These are phyloP conservation scores for Trachelus tabidus DNA, from an alignment of 2,888 invertebrate species.

Conservation along the genomic window DNA sequence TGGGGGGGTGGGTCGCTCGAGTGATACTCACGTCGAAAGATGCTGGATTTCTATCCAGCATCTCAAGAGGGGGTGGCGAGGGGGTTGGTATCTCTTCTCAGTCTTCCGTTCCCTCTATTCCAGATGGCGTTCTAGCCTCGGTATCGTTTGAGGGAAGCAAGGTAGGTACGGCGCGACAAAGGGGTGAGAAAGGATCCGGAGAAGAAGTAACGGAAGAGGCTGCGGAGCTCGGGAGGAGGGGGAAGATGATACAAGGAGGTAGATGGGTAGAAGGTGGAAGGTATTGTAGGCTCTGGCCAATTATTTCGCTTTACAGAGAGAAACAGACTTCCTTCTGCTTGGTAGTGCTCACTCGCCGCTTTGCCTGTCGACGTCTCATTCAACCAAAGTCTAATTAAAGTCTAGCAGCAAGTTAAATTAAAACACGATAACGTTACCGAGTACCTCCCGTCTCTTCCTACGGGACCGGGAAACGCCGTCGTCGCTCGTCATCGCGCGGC, in stretches of 20 bases:
- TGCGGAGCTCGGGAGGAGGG: slow-evolving; percentile 8
- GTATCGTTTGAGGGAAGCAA: background rate
- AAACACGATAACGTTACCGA: slow-evolving; percentile 63
- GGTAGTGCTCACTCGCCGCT: slow-evolving; percentile 37
- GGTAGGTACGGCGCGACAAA: background rate
- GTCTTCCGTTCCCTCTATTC: background rate
- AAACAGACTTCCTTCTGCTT: slow-evolving; percentile 8
- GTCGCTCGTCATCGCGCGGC: too few species aligned
- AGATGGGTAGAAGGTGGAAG: slow-evolving; percentile 8
- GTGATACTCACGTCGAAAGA: too few species aligned
- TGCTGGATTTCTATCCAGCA: too few species aligned
- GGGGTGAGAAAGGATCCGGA: slow-evolving; percentile 11
- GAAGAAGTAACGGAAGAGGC: slow-evolving; percentile 25
- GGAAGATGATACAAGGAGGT: slow-evolving; percentile 2
- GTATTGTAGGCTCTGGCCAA: slow-evolving; percentile 42
- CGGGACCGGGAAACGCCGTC: too few species aligned
- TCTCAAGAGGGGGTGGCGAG: too few species aligned
- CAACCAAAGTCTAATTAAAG: slow-evolving; percentile 63
- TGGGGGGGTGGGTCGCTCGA: too few species aligned
- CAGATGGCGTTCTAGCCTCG: background rate
- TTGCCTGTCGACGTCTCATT: slow-evolving; percentile 52
- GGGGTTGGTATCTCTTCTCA: background rate
- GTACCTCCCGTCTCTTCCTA: slow-evolving; percentile 5
- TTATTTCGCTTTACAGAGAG: slow-evolving; percentile 38
- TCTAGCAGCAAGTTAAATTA: slow-evolving; percentile 64